Percentiles rank a stretch among this genome's conserved stretches.
Evolutionary conservation across 2,797 vertebrate genomes (phyloP).

Genomic region (Cebuella pygmaea): DNA sequence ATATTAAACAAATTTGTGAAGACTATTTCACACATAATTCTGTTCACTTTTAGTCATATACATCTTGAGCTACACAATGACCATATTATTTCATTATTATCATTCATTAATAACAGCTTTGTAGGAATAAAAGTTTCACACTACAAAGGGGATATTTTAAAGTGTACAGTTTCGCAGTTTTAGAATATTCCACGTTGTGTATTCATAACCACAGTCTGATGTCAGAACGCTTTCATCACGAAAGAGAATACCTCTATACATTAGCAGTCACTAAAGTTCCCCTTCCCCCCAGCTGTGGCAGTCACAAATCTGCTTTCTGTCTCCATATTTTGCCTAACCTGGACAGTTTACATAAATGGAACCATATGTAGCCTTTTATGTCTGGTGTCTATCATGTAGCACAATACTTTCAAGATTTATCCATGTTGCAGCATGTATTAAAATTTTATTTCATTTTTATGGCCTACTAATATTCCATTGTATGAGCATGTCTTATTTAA

Average conservation of each 20-base stretch:
- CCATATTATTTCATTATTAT: not conserved
- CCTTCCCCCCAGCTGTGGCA: no score
- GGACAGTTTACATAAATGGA: not conserved
- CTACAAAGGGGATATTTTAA: not conserved
- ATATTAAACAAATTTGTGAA: not conserved
- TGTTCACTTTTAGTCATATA: not conserved
- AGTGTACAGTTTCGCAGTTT: not conserved
- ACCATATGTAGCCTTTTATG: not conserved
- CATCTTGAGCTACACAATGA: not conserved
- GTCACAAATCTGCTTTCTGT: not conserved
- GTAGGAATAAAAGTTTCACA: not conserved
- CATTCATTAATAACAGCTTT: not conserved
- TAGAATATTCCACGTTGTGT: not conserved
- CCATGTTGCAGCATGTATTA: no score
- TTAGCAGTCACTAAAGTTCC: not conserved
- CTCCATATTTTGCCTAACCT: not conserved
- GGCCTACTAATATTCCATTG: not conserved
- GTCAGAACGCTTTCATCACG: not conserved
- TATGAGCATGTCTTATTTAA: not conserved
- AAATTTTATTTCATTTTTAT: not conserved
- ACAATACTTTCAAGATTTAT: not conserved
- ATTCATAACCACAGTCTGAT: not conserved
- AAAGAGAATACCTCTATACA: not conserved
- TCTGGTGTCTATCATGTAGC: not conserved
- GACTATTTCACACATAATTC: not conserved